These are phyloP conservation scores for Bos indicus DNA, from an alignment of 2,113 vertebrate genomes.

Conservation along the genomic window DNA sequence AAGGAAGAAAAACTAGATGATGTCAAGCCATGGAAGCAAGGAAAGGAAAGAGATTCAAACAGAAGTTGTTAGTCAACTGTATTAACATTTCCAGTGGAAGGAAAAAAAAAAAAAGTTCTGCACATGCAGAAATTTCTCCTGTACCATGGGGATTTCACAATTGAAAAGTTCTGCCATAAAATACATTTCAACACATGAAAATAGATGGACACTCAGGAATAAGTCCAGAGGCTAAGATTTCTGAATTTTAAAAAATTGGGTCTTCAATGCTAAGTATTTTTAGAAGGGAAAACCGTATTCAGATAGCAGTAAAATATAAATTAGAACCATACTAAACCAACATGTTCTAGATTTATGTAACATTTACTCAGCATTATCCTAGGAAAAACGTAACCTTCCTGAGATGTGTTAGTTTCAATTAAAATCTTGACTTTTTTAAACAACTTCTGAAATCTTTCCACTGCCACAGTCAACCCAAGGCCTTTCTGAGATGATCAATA, in stretches of 20 bases:
- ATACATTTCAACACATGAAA: conserved; percentile 42
- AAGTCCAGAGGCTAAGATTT: conserved; percentile 9
- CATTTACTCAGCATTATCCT: conserved; percentile 48
- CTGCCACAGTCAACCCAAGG: neutral
- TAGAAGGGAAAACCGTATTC: conserved; percentile 36
- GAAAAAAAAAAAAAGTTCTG: conserved; percentile 5
- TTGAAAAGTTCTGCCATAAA: conserved; percentile 37
- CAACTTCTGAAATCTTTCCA: conserved; percentile 20
- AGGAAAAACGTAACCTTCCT: conserved; percentile 36
- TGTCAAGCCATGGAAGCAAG: conserved; percentile 27
- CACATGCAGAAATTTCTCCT: conserved; percentile 33
- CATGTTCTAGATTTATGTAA: conserved; percentile 47
- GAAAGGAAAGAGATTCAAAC: conserved; percentile 43
- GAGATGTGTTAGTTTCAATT: conserved; percentile 45
- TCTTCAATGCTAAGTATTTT: conserved; percentile 11
- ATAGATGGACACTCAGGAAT: neutral
- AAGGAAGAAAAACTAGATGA: neutral
- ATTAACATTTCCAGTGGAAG: conserved; percentile 55
- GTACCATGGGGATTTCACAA: conserved; percentile 49
- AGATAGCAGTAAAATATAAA: conserved; percentile 38
- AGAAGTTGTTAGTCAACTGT: conserved; percentile 48
- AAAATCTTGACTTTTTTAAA: conserved; percentile 52
- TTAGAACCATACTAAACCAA: conserved; percentile 42
- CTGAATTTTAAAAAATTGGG: neutral
- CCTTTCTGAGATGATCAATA: conserved; percentile 13